phyloP scores from a whole-genome alignment of 2,797 vertebrate species.

The Holocentrus rufus region DNA sequence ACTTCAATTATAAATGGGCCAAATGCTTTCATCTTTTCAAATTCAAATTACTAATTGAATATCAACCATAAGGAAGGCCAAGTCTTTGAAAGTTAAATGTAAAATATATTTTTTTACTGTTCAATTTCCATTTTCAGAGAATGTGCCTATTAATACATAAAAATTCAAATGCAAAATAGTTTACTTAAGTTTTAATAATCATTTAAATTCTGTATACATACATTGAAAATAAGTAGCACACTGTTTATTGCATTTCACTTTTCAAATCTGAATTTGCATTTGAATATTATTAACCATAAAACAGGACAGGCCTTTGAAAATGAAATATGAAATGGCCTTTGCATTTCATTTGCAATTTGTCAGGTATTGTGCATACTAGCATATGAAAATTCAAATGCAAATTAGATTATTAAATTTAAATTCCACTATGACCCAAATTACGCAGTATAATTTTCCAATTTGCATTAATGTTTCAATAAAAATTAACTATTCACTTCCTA shows the following conservation, averaged over 20 bases:
- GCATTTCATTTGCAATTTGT: slow-evolving; percentile 3
- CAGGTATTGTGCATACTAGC: background rate
- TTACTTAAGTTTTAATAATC: background rate
- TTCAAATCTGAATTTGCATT: background rate
- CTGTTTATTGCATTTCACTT: background rate
- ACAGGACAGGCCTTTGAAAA: background rate
- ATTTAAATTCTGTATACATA: background rate
- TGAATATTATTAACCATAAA: background rate
- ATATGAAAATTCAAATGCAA: background rate
- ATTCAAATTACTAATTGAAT: too few species aligned
- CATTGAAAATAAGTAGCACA: too few species aligned
- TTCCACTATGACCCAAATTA: background rate
- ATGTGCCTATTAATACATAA: background rate
- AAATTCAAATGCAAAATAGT: background rate
- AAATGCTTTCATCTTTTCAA: background rate
- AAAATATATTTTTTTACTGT: background rate
- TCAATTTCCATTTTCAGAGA: slow-evolving; percentile 5
- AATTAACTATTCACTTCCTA: slow-evolving; percentile 4
- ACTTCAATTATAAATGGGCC: background rate
- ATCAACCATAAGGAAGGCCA: background rate
- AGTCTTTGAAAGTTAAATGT: background rate
- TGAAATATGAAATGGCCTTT: background rate
- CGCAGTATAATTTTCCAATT: background rate
- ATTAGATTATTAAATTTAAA: background rate
- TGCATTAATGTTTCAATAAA: slow-evolving; percentile 10